A percentile compares a stretch with the other conserved stretches of the same genome.
Evolutionary conservation across 2,888 invertebrate genomes (phyloP).

Genomic region (Euplexia lucipara): DNA sequence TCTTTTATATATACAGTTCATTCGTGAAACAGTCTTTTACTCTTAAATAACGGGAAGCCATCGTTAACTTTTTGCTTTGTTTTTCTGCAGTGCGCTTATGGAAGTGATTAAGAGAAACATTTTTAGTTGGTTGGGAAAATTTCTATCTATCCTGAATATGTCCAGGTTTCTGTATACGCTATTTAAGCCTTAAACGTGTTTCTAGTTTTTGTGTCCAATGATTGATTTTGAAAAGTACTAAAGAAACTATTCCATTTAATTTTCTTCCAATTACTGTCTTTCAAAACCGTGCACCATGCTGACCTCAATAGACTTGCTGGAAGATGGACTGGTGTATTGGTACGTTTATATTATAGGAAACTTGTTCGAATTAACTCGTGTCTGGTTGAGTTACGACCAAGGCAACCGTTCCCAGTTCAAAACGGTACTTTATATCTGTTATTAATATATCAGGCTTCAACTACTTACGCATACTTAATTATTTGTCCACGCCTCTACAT

Average conservation of each 20-base stretch:
- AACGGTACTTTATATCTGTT: constrained; percentile 54
- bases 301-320: constrained; percentile 38
- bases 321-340: constrained; percentile 44
- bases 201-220: constrained; percentile 9
- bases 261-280: constrained; percentile 31
- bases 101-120: constrained; percentile 47
- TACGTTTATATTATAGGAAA: constrained; percentile 40
- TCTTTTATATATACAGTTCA: constrained; percentile 43
- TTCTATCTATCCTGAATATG: constrained; percentile 12
- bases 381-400: constrained; percentile 44
- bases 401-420: constrained; percentile 40
- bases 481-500: constrained; percentile 3
- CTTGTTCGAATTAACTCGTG: constrained; percentile 39
- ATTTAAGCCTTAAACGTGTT: not conserved
- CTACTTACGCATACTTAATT: constrained; percentile 3
- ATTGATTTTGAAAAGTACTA: constrained; percentile 4
- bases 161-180: not conserved
- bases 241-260: not conserved
- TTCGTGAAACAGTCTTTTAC: constrained; percentile 54
- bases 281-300: constrained; percentile 23
- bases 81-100: constrained; percentile 39
- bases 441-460: constrained; percentile 47
- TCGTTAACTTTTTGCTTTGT: constrained; percentile 46
- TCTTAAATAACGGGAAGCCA: constrained; percentile 58
- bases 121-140: constrained; percentile 25